Evolutionary conservation across 1,140 invertebrate genomes (phyloP), one percentile per base, ranked within the genome.

Genomic region (Pemphigus obesinymphae): DNA sequence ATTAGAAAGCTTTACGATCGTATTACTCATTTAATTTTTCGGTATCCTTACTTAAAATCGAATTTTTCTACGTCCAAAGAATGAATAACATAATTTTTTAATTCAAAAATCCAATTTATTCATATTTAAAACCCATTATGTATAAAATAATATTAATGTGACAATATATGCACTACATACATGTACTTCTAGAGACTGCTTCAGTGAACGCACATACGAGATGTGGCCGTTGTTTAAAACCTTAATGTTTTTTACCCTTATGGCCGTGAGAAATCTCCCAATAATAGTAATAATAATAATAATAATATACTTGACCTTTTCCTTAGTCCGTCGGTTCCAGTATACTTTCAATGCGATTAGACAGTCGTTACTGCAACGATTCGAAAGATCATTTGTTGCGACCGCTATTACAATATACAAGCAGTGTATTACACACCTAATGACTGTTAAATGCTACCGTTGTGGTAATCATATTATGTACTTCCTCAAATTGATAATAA

Each of bases 211-310:
- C 29, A 37, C 31, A 66, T 31, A 66, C 63, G 31, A 66, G 31
- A 11, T 10, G 31, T 31, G 20, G 20, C 1, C 34, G 31, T 66
- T 37, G 23, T 23, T 55, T 37, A 53, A 40, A 40, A 40, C 37
- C 50, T 76, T 76, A 76, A 76, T 53, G 73, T 55, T 76, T 76
- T 76, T 34, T 53, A 34, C 48, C 73, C 68, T 20, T 45, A 20
- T 3, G 7, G 17, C 31, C 50, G 48, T 55, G 73, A 55, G 73
- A 76, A 55, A 76, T 55, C 73, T 55, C 31, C 29, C 48, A 15
- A 75, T 34, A 55, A 37, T 76, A 76, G 48, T 29, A 45, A 72
- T 68, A 70, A 48, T 29, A 73, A 73, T 73, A 72, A 72, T 31
- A 17, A 61, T 61, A 29, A 43, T 45, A 29, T 5, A 10, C 66